Evolutionary conservation across 2,797 vertebrate genomes (phyloP).

Genomic region (Crotalus adamanteus): DNA sequence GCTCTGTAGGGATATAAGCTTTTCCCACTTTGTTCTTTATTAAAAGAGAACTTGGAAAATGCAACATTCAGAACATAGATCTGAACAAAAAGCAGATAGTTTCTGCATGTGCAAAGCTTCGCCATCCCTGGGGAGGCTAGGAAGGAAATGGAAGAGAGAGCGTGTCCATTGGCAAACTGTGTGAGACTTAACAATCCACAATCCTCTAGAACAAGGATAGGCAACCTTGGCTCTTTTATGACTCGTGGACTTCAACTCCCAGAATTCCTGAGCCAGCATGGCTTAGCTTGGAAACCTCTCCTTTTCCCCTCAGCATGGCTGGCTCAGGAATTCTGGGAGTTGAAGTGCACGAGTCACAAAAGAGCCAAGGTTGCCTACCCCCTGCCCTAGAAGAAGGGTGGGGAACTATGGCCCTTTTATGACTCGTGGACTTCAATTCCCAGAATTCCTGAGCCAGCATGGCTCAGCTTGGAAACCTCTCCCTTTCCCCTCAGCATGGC

Average conservation of each 20-base stretch:
- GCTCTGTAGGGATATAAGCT: neutral
- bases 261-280: neutral
- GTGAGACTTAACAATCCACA: neutral
- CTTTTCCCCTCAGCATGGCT: too few species aligned
- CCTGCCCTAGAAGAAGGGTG: too few species aligned
- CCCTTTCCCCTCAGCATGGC: too few species aligned
- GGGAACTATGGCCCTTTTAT: too few species aligned
- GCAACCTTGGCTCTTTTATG: neutral
- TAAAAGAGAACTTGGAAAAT: neutral
- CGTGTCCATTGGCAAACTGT: neutral
- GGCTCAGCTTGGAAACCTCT: too few species aligned
- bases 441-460: neutral
- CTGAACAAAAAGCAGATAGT: neutral
- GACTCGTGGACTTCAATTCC: too few species aligned
- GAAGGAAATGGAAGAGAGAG: neutral
- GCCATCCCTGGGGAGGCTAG: neutral
- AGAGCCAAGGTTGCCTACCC: too few species aligned
- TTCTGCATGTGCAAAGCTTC: neutral
- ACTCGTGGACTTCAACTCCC: neutral
- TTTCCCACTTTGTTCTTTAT: neutral
- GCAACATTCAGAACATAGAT: neutral
- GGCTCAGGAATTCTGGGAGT: too few species aligned
- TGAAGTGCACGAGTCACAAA: too few species aligned
- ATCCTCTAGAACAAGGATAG: neutral
- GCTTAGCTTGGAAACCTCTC: too few species aligned